Evolutionary conservation across 2,888 invertebrate genomes (phyloP).

Genomic region (Dioctria linearis): DNA sequence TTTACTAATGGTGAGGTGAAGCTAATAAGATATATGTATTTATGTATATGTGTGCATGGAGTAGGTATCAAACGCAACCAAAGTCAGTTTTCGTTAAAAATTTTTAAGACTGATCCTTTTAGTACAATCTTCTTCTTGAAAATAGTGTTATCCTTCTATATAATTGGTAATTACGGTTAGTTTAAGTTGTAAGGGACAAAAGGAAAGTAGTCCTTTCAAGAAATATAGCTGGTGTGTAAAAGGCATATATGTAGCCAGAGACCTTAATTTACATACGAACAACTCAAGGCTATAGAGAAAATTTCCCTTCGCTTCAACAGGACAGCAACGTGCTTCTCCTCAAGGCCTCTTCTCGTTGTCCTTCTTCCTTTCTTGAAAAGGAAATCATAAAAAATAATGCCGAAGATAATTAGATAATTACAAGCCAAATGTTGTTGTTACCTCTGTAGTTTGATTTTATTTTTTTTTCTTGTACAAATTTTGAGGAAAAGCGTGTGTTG

Average conservation of each 20-base stretch:
- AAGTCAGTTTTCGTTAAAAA: conserved; percentile 39
- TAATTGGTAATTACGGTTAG: conserved; percentile 2
- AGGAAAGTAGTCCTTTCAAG: conserved; percentile 2
- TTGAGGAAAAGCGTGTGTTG: conserved; percentile 3
- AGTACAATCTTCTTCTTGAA: conserved; percentile 10
- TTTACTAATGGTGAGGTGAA: not conserved
- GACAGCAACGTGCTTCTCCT: not conserved
- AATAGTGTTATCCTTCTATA: not conserved
- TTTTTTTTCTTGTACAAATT: conserved; percentile 10
- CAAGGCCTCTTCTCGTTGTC: not conserved
- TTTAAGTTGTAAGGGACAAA: not conserved
- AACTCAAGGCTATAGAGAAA: not conserved
- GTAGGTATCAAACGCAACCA: conserved; percentile 4
- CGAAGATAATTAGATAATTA: conserved; percentile 46
- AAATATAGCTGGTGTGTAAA: not conserved
- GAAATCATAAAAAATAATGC: conserved; percentile 12
- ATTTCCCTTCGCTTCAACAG: not conserved
- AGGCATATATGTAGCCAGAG: not conserved
- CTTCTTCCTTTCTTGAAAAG: not conserved
- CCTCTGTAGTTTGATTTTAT: conserved; percentile 16
- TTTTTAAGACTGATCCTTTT: conserved; percentile 45
- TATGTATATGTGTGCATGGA: too few species aligned
- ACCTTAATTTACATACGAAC: not conserved
- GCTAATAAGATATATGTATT: not conserved
- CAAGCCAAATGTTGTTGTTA: conserved; percentile 50